Evolutionary conservation across 1,140 invertebrate genomes (phyloP).

Genomic region (Marisa cornuarietis): DNA sequence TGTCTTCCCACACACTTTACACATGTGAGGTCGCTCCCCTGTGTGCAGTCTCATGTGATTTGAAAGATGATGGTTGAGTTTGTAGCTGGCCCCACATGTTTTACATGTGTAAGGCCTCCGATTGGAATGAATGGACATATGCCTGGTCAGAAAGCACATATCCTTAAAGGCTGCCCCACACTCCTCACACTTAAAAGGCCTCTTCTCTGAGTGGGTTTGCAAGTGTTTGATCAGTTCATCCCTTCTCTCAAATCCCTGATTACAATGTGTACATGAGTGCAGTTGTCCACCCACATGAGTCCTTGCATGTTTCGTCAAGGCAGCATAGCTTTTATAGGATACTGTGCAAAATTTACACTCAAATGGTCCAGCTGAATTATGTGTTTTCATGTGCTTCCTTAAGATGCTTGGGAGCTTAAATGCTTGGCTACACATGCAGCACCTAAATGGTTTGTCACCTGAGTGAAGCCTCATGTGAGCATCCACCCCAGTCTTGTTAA

Average conservation of each 20-base stretch:
- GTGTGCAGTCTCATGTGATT: constrained; percentile 1
- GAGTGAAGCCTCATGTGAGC: too few relatives aligned
- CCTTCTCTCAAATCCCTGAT: neutral
- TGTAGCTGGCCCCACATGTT: neutral
- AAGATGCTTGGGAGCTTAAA: too few relatives aligned
- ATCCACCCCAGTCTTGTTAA: too few relatives aligned
- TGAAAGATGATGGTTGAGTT: neutral
- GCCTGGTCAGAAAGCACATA: neutral
- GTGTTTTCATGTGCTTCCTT: too few relatives aligned
- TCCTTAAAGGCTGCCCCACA: neutral
- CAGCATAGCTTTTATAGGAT: neutral
- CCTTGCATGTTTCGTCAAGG: neutral
- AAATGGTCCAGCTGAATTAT: neutral
- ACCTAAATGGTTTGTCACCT: too few relatives aligned
- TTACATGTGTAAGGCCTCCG: constrained; percentile 6
- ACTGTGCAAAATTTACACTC: constrained; percentile 3
- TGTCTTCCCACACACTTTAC: neutral
- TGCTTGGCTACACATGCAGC: too few relatives aligned
- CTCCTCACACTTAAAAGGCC: constrained; percentile 3
- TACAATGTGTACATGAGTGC: neutral
- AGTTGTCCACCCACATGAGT: neutral
- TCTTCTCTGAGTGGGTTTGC: neutral
- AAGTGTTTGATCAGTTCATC: neutral
- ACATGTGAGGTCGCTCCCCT: neutral
- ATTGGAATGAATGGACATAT: constrained; percentile 2